phyloP scores from a whole-genome alignment of 2,888 invertebrate species.

The Prenolepis imparis region DNA sequence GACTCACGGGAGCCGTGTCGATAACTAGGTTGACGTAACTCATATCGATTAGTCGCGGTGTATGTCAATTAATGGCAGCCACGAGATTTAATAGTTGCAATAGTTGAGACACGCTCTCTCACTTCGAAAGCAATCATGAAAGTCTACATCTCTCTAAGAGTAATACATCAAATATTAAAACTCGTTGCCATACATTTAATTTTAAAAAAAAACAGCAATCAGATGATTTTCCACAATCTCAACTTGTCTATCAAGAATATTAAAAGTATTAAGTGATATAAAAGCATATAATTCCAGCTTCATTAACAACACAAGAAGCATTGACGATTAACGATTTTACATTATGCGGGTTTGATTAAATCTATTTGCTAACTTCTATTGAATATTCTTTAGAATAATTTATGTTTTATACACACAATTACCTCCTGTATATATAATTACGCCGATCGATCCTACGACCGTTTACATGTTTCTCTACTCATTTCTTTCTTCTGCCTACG shows the following conservation, averaged over 20 bases:
- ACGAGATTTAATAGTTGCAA: neutral
- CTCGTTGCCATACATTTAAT: neutral
- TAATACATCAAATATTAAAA: neutral
- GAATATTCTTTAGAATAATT: constrained; percentile 1
- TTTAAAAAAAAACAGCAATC: neutral
- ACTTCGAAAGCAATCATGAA: constrained; percentile 3
- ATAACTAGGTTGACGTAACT: constrained; percentile 36
- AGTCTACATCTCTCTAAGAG: neutral
- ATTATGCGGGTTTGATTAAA: neutral
- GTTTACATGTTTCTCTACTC: neutral
- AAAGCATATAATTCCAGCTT: constrained; percentile 10
- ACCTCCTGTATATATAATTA: constrained; percentile 23
- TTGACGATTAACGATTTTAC: neutral
- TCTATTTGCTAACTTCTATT: constrained; percentile 4
- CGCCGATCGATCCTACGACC: neutral
- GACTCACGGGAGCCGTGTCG: constrained; percentile 23
- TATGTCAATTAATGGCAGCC: constrained; percentile 30
- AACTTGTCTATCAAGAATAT: neutral
- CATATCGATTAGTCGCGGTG: constrained; percentile 34
- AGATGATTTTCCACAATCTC: neutral
- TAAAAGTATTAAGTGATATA: neutral
- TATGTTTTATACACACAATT: constrained; percentile 14
- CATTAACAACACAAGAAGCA: neutral
- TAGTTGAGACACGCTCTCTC: neutral
- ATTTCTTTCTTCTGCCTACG: constrained; percentile 25